Percentiles rank a stretch among this genome's conserved stretches.
These are phyloP conservation scores for Lerema accius DNA, from an alignment of 1,140 invertebrate genomes.

Conservation along the genomic window DNA sequence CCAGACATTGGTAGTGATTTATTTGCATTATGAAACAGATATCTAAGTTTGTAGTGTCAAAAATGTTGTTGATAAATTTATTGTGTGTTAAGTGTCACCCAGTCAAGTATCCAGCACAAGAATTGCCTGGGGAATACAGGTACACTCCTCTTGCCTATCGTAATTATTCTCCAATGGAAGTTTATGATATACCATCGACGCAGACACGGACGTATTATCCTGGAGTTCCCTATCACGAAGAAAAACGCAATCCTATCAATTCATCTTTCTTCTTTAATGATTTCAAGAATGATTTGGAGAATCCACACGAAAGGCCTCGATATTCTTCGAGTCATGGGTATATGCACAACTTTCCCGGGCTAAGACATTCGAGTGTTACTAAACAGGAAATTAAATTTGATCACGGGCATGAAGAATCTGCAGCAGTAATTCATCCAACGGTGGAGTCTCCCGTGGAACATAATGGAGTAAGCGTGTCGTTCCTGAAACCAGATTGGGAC, in stretches of 20 bases:
- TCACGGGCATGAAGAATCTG: not conserved
- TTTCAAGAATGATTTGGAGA: slow-evolving; percentile 20
- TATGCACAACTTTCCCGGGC: not conserved
- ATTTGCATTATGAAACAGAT: slow-evolving; percentile 26
- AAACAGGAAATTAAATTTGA: not conserved
- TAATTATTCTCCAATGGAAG: slow-evolving; percentile 14
- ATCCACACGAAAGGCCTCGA: slow-evolving; percentile 2
- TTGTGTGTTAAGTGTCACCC: slow-evolving; percentile 31
- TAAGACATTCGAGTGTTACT: not conserved
- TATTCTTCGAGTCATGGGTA: not conserved
- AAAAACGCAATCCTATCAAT: slow-evolving; percentile 1
- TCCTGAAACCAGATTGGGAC: slow-evolving; percentile 23
- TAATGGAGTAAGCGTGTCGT: slow-evolving; percentile 13
- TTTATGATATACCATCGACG: not conserved
- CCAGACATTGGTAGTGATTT: not conserved
- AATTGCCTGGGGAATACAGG: slow-evolving; percentile 4
- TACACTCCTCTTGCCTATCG: slow-evolving; percentile 15
- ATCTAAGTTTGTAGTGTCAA: slow-evolving; percentile 29
- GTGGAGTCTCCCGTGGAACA: not conserved
- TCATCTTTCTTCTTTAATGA: slow-evolving; percentile 15
- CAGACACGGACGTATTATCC: not conserved
- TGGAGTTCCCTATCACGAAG: not conserved
- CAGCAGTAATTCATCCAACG: not conserved
- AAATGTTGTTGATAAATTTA: slow-evolving; percentile 35
- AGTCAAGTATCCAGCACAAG: slow-evolving; percentile 1